Evolutionary conservation across 1,140 invertebrate genomes (phyloP).

Genomic region (Metopolophium dirhodum): DNA sequence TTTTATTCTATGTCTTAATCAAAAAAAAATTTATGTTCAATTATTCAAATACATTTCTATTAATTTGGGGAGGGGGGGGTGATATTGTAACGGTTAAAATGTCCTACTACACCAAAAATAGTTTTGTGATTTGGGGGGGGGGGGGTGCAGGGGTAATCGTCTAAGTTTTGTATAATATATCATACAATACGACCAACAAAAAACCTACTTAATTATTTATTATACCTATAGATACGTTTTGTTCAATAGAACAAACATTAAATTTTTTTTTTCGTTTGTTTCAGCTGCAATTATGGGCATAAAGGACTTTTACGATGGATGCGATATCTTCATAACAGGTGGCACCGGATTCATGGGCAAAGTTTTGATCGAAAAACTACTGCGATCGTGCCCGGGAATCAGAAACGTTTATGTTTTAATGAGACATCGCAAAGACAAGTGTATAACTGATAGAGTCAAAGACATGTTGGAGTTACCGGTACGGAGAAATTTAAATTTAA

Average conservation of each 20-base stretch:
- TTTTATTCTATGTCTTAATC: too few relatives aligned
- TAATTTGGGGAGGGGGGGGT: too few relatives aligned
- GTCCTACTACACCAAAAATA: too few relatives aligned
- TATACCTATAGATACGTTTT: not conserved
- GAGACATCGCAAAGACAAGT: conserved; percentile 72
- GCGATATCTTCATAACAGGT: conserved; percentile 63
- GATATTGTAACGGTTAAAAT: too few relatives aligned
- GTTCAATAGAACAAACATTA: not conserved
- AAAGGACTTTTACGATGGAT: conserved; percentile 64
- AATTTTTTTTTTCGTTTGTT: not conserved
- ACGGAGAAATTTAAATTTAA: not conserved
- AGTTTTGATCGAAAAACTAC: conserved; percentile 72
- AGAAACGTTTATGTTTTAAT: conserved; percentile 76
- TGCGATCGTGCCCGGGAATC: conserved; percentile 66
- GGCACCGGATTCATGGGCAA: conserved; percentile 68
- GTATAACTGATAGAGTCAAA: conserved; percentile 63
- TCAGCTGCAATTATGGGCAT: conserved; percentile 32
- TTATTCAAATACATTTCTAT: too few relatives aligned
- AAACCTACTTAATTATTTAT: too few relatives aligned
- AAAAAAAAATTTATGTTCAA: too few relatives aligned
- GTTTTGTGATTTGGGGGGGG: too few relatives aligned
- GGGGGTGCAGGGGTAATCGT: too few relatives aligned
- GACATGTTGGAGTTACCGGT: conserved; percentile 66
- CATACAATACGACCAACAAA: too few relatives aligned
- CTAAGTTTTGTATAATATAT: too few relatives aligned